These are phyloP conservation scores for Cynoglossus semilaevis DNA, from an alignment of 2,113 vertebrate species.

Conservation along the genomic window DNA sequence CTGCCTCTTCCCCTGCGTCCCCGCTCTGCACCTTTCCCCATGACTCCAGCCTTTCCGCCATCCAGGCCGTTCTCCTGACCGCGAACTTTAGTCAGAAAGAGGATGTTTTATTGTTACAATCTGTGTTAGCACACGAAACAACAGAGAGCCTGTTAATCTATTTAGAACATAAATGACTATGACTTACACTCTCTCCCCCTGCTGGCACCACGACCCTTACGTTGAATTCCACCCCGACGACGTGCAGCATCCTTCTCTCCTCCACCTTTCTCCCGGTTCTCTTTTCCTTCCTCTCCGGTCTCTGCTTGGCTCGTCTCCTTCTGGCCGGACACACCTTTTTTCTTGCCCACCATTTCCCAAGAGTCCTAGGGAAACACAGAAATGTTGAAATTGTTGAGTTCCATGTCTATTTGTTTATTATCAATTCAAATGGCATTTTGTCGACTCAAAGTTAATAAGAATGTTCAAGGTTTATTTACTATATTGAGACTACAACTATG, in stretches of 20 bases:
- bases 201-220: conserved; percentile 87
- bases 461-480: too few relatives aligned
- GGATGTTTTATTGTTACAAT: not conserved
- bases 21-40: conserved; percentile 88
- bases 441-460: too few relatives aligned
- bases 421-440: too few relatives aligned
- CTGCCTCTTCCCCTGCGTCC: conserved; percentile 90
- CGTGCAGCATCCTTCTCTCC: conserved; percentile 87
- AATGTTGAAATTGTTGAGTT: too few relatives aligned
- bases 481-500: too few relatives aligned
- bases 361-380: conserved; percentile 80
- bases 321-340: conserved; percentile 92
- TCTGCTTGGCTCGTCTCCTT: conserved; percentile 89
- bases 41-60: conserved; percentile 82
- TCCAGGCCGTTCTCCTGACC: conserved; percentile 97
- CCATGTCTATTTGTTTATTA: too few relatives aligned
- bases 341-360: conserved; percentile 99
- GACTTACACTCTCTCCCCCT: conserved; percentile 93
- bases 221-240: conserved; percentile 84
- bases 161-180: not conserved
- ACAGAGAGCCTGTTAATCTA: too few relatives aligned
- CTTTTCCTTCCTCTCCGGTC: conserved; percentile 89
- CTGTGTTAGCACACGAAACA: too few relatives aligned
- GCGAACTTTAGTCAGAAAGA: conserved; percentile 76
- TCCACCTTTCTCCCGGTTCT: conserved; percentile 84